Evolutionary conservation across 2,113 vertebrate genomes (phyloP), one percentile per base, ranked within the genome.

Genomic region (Notechis scutatus): DNA sequence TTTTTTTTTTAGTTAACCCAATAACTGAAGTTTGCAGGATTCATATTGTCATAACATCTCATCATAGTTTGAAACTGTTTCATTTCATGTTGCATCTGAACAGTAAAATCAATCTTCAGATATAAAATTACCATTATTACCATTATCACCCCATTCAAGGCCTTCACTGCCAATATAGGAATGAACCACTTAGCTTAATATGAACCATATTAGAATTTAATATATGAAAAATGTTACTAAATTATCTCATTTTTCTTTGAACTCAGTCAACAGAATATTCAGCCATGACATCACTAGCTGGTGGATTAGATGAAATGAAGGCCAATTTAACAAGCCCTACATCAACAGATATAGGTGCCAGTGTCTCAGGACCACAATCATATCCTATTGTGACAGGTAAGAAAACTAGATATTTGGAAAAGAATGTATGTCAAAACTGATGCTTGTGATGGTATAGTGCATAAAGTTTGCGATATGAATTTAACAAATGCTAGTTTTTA

Each of bases 241-340:
- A 94, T 89, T 39, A 3, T 85, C 47, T 95, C 90, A 91, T 92
- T 95, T 94, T 93, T 95, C 94, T 93, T 94, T 94, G 97, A 95
- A 94, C 90, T 23, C 97, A 99, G 99, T 98, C 98, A 12, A 98
- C 98, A 39, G 99, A 99, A 90, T 99, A 99, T 92, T 99, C 99
- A 26, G 97, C 99, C 94, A 99, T 99, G 99, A 98, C 99, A 86
- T 99, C 99, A 0, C 96, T 99, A 96, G 98, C 99, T 74, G 98
- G 99, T n/a, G 99, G 99, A 95, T 96, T 99, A 96, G 99, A 99
- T 0, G 99, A 99, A 95, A 99, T 99, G 99, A 99, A 99, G 96
- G 99, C 98, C 91, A 99, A 98, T 95, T 97, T 99, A 97, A 97
- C 98, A 95, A 99, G 98, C 96, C 98, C 98, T 11, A 96, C 98